These are phyloP conservation scores for Chauna torquata DNA, from an alignment of 2,113 vertebrate genomes.

Conservation along the genomic window DNA sequence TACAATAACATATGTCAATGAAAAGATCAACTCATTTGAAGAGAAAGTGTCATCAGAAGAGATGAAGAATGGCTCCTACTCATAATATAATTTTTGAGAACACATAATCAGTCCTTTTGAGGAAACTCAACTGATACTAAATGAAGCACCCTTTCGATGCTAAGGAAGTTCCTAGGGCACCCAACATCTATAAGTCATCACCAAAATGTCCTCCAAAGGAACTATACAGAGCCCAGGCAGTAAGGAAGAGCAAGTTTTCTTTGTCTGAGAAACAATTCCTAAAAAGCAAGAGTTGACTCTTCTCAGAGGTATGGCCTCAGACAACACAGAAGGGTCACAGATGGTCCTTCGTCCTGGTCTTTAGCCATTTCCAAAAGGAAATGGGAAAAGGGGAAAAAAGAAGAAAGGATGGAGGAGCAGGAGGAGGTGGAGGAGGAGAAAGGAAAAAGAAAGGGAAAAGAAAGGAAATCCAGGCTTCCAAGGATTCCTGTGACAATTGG, in stretches of 20 bases:
- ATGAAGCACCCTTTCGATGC: background rate
- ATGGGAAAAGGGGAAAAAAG: background rate
- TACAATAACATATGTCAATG: background rate
- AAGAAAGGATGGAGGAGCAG: background rate
- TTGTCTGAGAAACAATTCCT: background rate
- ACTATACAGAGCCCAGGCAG: background rate
- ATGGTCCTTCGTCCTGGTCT: background rate
- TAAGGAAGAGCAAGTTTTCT: background rate
- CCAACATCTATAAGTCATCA: background rate
- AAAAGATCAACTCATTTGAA: conserved; percentile 1
- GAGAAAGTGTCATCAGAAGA: background rate
- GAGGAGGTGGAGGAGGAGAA: background rate
- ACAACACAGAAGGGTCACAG: background rate
- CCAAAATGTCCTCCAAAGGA: background rate
- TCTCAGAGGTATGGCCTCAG: background rate
- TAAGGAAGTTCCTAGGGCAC: background rate
- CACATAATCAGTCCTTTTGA: background rate
- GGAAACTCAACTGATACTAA: background rate
- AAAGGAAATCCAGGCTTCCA: background rate
- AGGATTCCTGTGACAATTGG: background rate
- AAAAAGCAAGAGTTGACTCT: background rate
- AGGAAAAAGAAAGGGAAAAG: background rate
- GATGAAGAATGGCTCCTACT: background rate
- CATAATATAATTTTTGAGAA: background rate
- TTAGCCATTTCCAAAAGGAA: background rate